Base-by-base conservation (phyloP, 2,113 vertebrate species). In the Campylorhamphus procurvoides region DNA sequence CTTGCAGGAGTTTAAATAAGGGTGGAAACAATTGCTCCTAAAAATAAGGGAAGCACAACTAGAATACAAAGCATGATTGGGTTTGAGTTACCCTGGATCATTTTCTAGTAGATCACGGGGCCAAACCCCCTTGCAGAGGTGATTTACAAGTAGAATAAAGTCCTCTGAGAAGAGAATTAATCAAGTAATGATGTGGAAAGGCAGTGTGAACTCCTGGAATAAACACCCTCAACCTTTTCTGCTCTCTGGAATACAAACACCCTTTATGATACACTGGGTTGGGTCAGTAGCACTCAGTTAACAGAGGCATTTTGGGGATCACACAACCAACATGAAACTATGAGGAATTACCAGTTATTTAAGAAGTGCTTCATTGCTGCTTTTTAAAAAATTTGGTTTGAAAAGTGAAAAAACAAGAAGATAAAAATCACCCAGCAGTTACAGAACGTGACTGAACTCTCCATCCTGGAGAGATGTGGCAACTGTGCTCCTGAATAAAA, bases 381-480 rank as follows among this genome's bases (percentile, higher is more conserved):
- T 23, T 35, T 18, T 1, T 37, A 49, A 89, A 63, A 47, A 71
- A 80, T 9, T 13, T 29, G 10, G 23, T 35, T 67, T 63, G 29
- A 47, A 63, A 79, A 47, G 14, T 20, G 17, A n/a, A 63, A 76
- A 58, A 68, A 50, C 8, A n/a, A 58, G 22, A 33, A 22, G 25
- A 33, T 24, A 18, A 49, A 42, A 56, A 67, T 16, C 10, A 17
- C 15, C 37, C 55, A 9, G 20, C n/a, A 40, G 46, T 44, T 18
- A 44, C 44, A 46, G 19, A 46, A 46, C 18, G 6, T 2, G 2
- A 5, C 31, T 22, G 37, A 40, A 3, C 17, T 55, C 31, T 74
- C 16, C 11, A 4, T 17, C 33, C 56, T n/a, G 6, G 55, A 39
- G 35, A 20, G 3, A 16, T 0, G 7, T 14, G 28, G 33, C 28